These are phyloP conservation scores for Sebastes paucispinis DNA, from an alignment of 2,797 vertebrate genomes.

Conservation along the genomic window DNA sequence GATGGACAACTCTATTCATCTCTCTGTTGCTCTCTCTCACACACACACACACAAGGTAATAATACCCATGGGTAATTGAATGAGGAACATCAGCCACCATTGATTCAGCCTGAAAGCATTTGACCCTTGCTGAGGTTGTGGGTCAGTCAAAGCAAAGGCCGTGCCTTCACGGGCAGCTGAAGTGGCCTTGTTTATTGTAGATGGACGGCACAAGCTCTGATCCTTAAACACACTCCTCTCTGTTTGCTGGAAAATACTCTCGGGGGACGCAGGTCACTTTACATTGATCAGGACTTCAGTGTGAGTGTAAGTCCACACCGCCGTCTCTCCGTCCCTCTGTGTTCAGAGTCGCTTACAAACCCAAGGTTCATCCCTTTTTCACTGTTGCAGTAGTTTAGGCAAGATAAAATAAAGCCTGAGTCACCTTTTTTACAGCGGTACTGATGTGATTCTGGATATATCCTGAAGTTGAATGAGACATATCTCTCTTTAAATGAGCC, in stretches of 20 bases:
- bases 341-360: not conserved
- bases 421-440: not conserved
- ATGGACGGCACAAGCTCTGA: conserved; percentile 24
- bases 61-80: not conserved
- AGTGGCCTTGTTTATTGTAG: conserved; percentile 10
- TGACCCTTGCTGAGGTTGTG: conserved; percentile 14
- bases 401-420: not conserved
- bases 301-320: not conserved
- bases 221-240: conserved; percentile 39
- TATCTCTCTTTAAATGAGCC: not conserved
- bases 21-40: not conserved
- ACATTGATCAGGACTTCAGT: conserved; percentile 33
- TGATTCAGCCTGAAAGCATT: conserved; percentile 33
- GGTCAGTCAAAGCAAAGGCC: not conserved
- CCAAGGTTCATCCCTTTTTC: not conserved
- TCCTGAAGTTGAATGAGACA: not conserved
- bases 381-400: not conserved
- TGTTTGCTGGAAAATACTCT: conserved; percentile 39
- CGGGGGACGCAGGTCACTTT: conserved; percentile 30
- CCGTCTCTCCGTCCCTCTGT: not conserved
- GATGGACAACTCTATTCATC: not conserved
- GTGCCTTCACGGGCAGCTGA: not conserved
- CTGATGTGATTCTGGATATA: not conserved
- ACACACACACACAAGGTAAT: not conserved
- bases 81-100: conserved; percentile 8